Base-by-base conservation (phyloP, 2,888 invertebrate species). In the Hecatera dysodea region DNA sequence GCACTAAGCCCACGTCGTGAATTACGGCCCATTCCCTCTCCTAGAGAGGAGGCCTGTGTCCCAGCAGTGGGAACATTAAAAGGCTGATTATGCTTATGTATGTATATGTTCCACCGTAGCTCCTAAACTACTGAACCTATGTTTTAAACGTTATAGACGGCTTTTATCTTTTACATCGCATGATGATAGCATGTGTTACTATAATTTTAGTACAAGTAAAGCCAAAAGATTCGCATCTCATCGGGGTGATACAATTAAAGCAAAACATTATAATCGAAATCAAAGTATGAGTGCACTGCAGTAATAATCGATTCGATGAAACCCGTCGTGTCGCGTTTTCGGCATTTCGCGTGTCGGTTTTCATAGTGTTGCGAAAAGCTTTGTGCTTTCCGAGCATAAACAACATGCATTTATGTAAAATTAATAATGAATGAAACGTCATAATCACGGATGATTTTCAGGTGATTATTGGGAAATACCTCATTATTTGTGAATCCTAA, bases 361-460 rank as follows among this genome's bases (percentile, higher is more conserved):
- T 61, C 27, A 24, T 39, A 48, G 19, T 52, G 39, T 53, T 52
- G 39, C 39, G 63, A 62, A 74, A 64, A 27, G 29, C 48, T 56
- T 17, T 61, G 29, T 50, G 36, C 50, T 27, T 48, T 53, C n/a
- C 7, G 9, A 42, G 56, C 29, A 56, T 53, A 64, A 33, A 81
- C 66, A 79, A 65, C 33, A 27, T n/a, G n/a, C 33, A 42, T 63
- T 74, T 68, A 60, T 46, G 59, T 53, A 24, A 69, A 81, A 72
- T 81, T 60, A 75, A 68, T 80, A 71, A 68, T 68, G 39, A 56
- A 66, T 24, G 22, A 46, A 66, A 69, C 68, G 53, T 62, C 67
- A 71, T 55, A 65, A 50, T 50, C 63, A 50, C 36, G 27, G 29
- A 62, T 55, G 65, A 67, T 66, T 24, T 48, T 68, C 50, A n/a